Percentiles rank a stretch among this genome's conserved stretches.
Conservation (phyloP, 2,888 invertebrate genomes). For the Drosophila paramelanica region DNA sequence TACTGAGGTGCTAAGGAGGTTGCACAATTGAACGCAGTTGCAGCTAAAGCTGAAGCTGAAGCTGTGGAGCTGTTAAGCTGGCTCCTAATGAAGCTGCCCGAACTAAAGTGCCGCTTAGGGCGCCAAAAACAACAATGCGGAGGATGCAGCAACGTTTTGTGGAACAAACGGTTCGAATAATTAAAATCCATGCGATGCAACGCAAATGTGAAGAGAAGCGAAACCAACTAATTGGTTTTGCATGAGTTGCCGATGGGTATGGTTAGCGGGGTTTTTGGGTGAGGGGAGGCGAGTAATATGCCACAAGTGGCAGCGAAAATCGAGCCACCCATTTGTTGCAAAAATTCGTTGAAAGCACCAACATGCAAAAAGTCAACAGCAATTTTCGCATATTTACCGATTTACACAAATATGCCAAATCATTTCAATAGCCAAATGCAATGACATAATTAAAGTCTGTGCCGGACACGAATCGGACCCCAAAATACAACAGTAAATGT, state of each 20-base stretch:
- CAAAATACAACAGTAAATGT: not conserved
- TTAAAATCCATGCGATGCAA: constrained; percentile 55
- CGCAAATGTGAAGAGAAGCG: constrained; percentile 66
- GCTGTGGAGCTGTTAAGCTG: constrained; percentile 19
- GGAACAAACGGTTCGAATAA: constrained; percentile 53
- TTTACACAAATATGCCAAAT: constrained; percentile 13
- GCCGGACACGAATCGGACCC: constrained; percentile 2
- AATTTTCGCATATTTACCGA: constrained; percentile 33
- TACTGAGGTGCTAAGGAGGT: constrained; percentile 58
- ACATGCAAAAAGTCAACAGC: constrained; percentile 35
- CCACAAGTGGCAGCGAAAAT: constrained; percentile 56
- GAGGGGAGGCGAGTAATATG: constrained; percentile 27
- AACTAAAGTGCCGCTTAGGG: constrained; percentile 34
- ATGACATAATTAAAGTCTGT: not conserved
- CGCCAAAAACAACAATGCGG: constrained; percentile 22
- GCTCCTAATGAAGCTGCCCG: constrained; percentile 27
- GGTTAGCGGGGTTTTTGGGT: constrained; percentile 4
- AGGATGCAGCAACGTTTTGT: constrained; percentile 43
- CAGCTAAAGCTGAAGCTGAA: constrained; percentile 24
- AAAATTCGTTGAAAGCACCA: constrained; percentile 30
- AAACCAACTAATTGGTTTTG: constrained; percentile 80
- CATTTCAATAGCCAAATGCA: not conserved
- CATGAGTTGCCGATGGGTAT: constrained; percentile 63
- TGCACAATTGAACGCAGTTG: constrained; percentile 32
- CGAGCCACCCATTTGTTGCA: constrained; percentile 40